Evolutionary conservation across 2,113 vertebrate species (phyloP).

Genomic region (Vireo altiloquus): DNA sequence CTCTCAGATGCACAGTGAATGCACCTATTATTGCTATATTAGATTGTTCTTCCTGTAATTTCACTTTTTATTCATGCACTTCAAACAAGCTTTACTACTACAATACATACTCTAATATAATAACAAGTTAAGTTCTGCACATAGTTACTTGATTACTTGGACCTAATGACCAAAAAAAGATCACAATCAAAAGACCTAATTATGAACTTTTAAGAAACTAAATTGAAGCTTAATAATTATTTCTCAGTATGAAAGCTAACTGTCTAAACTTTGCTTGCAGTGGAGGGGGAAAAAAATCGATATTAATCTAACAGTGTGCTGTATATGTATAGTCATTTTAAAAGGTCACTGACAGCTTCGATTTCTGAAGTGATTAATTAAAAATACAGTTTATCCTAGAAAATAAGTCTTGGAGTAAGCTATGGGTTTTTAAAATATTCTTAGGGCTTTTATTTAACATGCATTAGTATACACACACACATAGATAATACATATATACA

Average conservation of each 20-base stretch:
- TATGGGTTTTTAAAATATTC: background rate
- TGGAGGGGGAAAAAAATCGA: slow-evolving; percentile 1
- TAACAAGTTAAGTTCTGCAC: slow-evolving; percentile 78
- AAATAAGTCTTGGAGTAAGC: background rate
- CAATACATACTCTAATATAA: slow-evolving; percentile 81
- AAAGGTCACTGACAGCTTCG: background rate
- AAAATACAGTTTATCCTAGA: slow-evolving; percentile 16
- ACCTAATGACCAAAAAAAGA: slow-evolving; percentile 22
- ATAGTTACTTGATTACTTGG: slow-evolving; percentile 67
- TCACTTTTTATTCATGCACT: slow-evolving; percentile 97
- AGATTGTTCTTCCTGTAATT: slow-evolving; percentile 89
- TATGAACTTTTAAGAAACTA: background rate
- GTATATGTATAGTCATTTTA: slow-evolving; percentile 45
- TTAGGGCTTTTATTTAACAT: slow-evolving; percentile 11
- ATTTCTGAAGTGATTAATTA: slow-evolving; percentile 25
- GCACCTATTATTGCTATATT: slow-evolving; percentile 85
- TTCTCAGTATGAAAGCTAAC: background rate
- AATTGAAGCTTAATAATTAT: background rate
- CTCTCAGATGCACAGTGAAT: slow-evolving; percentile 90
- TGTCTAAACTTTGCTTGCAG: background rate
- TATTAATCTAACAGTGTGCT: slow-evolving; percentile 16
- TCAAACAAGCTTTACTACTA: slow-evolving; percentile 88
- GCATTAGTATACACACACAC: background rate
- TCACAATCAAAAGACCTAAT: slow-evolving; percentile 7
- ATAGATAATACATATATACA: slow-evolving; percentile 33